Base-by-base conservation (phyloP, 2,888 invertebrate genomes). In the Petrolisthes cinctipes region DNA sequence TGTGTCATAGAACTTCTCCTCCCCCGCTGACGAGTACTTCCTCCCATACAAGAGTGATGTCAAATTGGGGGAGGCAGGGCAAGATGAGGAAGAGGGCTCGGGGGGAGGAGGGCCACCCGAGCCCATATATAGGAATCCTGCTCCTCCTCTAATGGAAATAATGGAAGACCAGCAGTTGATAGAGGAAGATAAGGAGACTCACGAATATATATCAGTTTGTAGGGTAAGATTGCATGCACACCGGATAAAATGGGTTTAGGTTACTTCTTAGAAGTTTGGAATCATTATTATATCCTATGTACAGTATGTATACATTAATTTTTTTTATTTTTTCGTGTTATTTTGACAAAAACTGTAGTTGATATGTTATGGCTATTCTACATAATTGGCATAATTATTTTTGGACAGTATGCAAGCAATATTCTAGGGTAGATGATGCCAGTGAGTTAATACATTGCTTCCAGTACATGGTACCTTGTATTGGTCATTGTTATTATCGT, bases 1-100 rank as follows among this genome's bases (percentile, higher is more conserved):
- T 57, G 57, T 73, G 56, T 7, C 81, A 66, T 87, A 87, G 87
- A 87, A 87, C 81, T 75, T 57, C 87, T 87, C 87, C 87, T 86
- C 86, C 54, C 87, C 81, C 20, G 87, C 51, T 20, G 87, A 68
- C 75, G 87, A 87, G 51, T 84, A 80, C 87, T 84, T 87, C 87
- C 87, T 87, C 81, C 87, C 87, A 11, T 87, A 87, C 87, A 84
- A 78, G 75, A 83, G 78, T 53, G 61, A 53, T 71, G 75, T 57
- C 75, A 81, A 37, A 71, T 57, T 75, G 83, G 23, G 37, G 17
- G 54, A 75, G 53, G 75, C 57, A 51, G 85, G 71, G n/a, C 37
- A 82, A 54, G 82, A 61, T 61, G 82, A 86, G 20, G 83, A 83
- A 57, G 87, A 84, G 75, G 87, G 84, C 9, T 80, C 81, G 17